Base-by-base conservation (phyloP, 2,888 invertebrate species). In the Urechis unicinctus region DNA sequence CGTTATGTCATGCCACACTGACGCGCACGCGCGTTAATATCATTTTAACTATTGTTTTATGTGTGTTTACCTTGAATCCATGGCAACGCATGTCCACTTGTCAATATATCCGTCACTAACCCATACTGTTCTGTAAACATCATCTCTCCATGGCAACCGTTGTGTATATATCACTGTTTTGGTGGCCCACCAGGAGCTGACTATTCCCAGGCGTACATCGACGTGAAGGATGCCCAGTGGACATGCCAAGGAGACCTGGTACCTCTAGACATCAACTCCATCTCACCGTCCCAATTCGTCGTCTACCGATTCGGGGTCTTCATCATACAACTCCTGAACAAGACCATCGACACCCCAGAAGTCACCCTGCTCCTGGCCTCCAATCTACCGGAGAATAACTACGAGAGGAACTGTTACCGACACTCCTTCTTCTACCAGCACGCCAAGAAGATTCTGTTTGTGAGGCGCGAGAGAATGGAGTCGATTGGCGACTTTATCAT, bases 141-240 rank as follows among this genome's bases (percentile, higher is more conserved):
- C n/a, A 17, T 45, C 21, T 50, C 25, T 44, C n/a, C 59, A n/a
- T n/a, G n/a, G n/a, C n/a, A n/a, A n/a, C n/a, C n/a, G n/a, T n/a
- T n/a, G n/a, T n/a, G n/a, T n/a, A n/a, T n/a, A n/a, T n/a, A n/a
- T n/a, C n/a, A n/a, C n/a, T n/a, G n/a, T n/a, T n/a, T n/a, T n/a
- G 9, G 13, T 36, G 36, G 36, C 6, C 13, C 13, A 36, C 2
- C 60, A 75, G 74, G 74, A 48, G 74, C 65, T 9, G 74, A 75
- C 59, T 73, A 75, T 61, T 62, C 59, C 43, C 60, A 59, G 30
- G 55, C 73, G 1, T 74, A 72, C 65, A 68, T 75, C 45, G 75
- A 74, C 56, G 68, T 71, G 3, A 74, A 73, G 60, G 75, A 75
- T 52, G 73, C 74, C 21, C 75, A 75, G 62, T 74, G 73, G 72